Evolutionary conservation across 1,140 invertebrate species (phyloP), one percentile per base, ranked within the genome.

Genomic region (Drosophila paulistorum): DNA sequence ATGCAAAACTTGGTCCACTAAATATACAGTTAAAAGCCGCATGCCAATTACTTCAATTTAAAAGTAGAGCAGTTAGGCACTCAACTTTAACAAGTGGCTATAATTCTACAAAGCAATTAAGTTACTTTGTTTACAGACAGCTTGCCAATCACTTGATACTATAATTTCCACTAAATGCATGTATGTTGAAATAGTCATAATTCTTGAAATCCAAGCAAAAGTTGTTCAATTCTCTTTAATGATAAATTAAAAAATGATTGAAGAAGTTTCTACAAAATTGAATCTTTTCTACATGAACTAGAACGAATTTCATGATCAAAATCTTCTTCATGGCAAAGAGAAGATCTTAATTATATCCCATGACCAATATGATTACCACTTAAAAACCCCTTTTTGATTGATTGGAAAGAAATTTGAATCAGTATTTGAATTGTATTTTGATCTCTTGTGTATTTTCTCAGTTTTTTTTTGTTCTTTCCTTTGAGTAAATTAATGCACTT

Each of bases 291-390:
- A 11, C 6, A 51, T 11, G 45, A 51, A 37, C 41, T 33, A 42
- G 58, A 62, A 59, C 57, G 4, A 68, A 62, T 48, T 61, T 58
- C 33, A 41, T 30, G 17, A 48, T 10, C 17, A 51, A 59, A 35
- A 35, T 58, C 4, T n/a, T 37, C 13, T 59, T 9, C 33, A 20
- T 37, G 3, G 7, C 30, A 59, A 59, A 17, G 33, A 37, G 13
- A 37, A 59, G 57, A 59, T 59, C 57, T 59, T 59, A 59, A 59
- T 59, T 37, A 59, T 14, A 59, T 1, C 37, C 57, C 57, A 33
- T 59, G 57, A 59, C 57, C 20, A 59, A 59, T 9, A 20, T 13
- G 57, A 17, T 59, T 37, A 59, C 10, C 57, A 59, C 33, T 17
- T 14, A 45, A 45, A 17, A 17, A 9, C 1, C 20, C 11, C 20